Base-by-base conservation (phyloP, 2,888 invertebrate species). In the Nomada flava region DNA sequence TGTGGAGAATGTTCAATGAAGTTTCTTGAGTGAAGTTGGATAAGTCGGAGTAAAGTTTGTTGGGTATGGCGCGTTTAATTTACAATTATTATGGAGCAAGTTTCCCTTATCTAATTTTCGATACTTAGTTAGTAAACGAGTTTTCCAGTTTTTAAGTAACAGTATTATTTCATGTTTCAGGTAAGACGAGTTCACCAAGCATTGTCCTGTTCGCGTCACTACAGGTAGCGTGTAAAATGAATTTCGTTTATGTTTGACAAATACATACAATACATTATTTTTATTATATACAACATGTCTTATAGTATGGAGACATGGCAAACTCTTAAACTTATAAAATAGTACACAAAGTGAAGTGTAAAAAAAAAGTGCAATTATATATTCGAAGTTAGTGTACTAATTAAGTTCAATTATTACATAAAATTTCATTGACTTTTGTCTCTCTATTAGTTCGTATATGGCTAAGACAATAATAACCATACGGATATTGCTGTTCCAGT, bases 81-180 rank as follows among this genome's bases (percentile, higher is more conserved):
- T 55, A 26, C 26, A n/a, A 13, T 47, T 47, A 13, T 47, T 1
- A 47, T 15, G 13, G 47, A 13, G 47, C 3, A 36, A 47, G 47
- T 13, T 47, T 47, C 13, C 23, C 11, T 2, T 10, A 23, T 55
- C 10, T 47, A 13, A 20, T 7, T 55, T 55, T 55, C 20, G 3
- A n/a, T 20, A 23, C 4, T 55, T 55, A 23, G 20, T 55, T 55
- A 23, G 20, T 23, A 9, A 23, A 26, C 53, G n/a, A n/a, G 18
- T 29, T 36, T 20, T 5, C 50, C 18, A 18, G 29, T 10, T 20
- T 55, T 36, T 23, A 9, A 13, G 47, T 71, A 44, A 68, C 2
- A 13, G 42, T 20, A 26, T 42, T 50, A 10, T 53, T 60, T 60
- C 70, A 36, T 70, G 65, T 77, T 81, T 73, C 65, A 77, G 81